phyloP scores from a whole-genome alignment of 2,113 vertebrate species.

The Lycaon pictus region DNA sequence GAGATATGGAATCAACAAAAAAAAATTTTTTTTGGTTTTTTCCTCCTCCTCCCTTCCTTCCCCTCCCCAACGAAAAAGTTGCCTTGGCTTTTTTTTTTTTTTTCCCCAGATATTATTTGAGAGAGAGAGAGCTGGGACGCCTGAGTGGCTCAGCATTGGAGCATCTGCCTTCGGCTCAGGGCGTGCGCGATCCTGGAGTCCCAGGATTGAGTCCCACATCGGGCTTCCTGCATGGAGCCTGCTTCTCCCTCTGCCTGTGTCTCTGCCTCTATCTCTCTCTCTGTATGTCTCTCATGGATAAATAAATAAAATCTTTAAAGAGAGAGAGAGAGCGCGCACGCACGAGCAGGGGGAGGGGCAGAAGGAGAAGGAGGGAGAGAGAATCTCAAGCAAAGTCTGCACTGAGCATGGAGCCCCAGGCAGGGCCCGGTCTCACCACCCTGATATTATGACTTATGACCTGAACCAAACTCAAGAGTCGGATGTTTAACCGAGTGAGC shows the following conservation, averaged over 20 bases:
- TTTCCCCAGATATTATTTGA: background rate
- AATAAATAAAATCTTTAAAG: too few relatives aligned
- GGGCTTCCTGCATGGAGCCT: too few relatives aligned
- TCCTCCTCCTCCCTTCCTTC: background rate
- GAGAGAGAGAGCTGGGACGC: background rate
- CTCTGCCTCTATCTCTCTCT: too few relatives aligned
- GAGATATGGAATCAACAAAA: background rate
- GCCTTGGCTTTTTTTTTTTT: background rate
- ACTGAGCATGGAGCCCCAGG: background rate
- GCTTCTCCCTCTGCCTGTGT: too few relatives aligned
- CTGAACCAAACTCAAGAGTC: background rate
- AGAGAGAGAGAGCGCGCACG: background rate
- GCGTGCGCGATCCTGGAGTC: too few relatives aligned
- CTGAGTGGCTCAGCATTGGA: too few relatives aligned
- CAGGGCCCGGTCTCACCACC: background rate
- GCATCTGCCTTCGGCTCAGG: too few relatives aligned
- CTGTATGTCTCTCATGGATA: too few relatives aligned
- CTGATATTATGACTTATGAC: background rate
- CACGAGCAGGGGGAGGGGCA: background rate
- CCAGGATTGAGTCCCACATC: too few relatives aligned
- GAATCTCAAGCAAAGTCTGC: background rate
- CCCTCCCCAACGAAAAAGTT: background rate
- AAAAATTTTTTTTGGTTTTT: background rate
- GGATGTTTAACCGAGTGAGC: background rate
- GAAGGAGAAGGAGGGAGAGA: background rate